Evolutionary conservation across 2,888 invertebrate genomes (phyloP), one percentile per base, ranked within the genome.

Genomic region (Dioctria rufipes): DNA sequence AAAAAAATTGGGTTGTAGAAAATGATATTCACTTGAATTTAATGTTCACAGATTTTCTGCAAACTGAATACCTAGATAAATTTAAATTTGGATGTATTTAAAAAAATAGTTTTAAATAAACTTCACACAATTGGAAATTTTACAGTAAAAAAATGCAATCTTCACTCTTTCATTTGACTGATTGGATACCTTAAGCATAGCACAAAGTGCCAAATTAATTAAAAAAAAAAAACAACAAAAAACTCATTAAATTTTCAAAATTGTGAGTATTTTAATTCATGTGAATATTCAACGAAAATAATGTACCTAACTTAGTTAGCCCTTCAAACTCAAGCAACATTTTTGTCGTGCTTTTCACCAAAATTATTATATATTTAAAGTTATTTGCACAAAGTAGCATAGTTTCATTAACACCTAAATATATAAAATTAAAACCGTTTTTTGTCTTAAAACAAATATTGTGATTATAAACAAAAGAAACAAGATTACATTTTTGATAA

Each of bases 281-380:
- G 69, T 69, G 69, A 51, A 69, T 69, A 37, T 69, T 69, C 51
- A 69, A 49, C 67, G 67, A 46, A 66, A 6, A 40, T 25, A 67
- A 37, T 25, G 46, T 46, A 69, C 51, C 25, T 69, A 69, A 69
- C n/a, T 69, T 69, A 69, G 69, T 51, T 69, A 69, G 69, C 9
- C 54, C 49, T 67, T 69, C 51, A 37, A 69, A 25, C 25, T 25
- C 25, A 25, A 37, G 39, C 49, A 43, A 69, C 25, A 54, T 51
- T 69, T 69, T 69, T 51, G 69, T 69, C 69, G 69, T 69, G 69
- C 69, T 69, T 54, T 54, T 51, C 69, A 69, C 51, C 51, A 69
- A 51, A 69, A 51, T 69, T 25, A 25, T 25, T 25, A 25, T 25
- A 25, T 25, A 25, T 25, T 25, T 69, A 40, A 69, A 51, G 51